Evolutionary conservation across 2,888 invertebrate genomes (phyloP).

Genomic region (Nyleta sp.): DNA sequence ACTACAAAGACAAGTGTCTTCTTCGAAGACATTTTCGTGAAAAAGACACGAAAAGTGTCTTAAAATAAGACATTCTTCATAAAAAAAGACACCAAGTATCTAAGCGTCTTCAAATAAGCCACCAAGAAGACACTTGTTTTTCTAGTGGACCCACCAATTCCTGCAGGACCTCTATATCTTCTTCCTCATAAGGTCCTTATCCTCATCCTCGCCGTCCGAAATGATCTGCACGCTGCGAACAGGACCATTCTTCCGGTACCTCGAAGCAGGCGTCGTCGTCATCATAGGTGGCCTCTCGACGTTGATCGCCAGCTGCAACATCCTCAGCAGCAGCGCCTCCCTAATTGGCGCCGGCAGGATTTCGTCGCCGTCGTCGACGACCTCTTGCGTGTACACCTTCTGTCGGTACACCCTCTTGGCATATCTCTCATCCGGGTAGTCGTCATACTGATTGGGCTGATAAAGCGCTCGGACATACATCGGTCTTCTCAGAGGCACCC

Average conservation of each 20-base stretch:
- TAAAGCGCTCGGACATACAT: slow-evolving; percentile 70
- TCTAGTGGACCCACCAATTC: no score
- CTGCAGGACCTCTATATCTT: slow-evolving; percentile 75
- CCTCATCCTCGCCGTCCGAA: slow-evolving; percentile 85
- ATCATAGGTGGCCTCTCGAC: slow-evolving; percentile 83
- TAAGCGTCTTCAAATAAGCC: no score
- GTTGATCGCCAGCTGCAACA: slow-evolving; percentile 89
- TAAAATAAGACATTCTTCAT: no score
- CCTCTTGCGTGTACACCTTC: slow-evolving; percentile 76
- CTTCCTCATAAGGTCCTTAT: slow-evolving; percentile 76
- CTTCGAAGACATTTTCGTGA: no score
- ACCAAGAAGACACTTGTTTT: no score
- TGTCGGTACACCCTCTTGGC: slow-evolving; percentile 78
- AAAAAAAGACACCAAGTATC: no score
- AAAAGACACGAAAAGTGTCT: no score
- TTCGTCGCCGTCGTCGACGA: slow-evolving; percentile 84
- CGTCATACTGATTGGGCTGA: slow-evolving; percentile 76
- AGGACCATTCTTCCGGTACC: slow-evolving; percentile 83
- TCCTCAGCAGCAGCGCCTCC: slow-evolving; percentile 88
- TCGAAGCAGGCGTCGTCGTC: slow-evolving; percentile 80
- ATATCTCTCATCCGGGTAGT: slow-evolving; percentile 77
- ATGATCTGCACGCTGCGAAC: slow-evolving; percentile 89
- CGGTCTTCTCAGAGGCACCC: slow-evolving; percentile 75
- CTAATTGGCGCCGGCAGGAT: slow-evolving; percentile 88
- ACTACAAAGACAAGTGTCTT: no score